Percentiles rank a stretch among this genome's conserved stretches.
These are phyloP conservation scores for Sebastes reedi DNA, from an alignment of 2,797 vertebrate species.

Conservation along the genomic window DNA sequence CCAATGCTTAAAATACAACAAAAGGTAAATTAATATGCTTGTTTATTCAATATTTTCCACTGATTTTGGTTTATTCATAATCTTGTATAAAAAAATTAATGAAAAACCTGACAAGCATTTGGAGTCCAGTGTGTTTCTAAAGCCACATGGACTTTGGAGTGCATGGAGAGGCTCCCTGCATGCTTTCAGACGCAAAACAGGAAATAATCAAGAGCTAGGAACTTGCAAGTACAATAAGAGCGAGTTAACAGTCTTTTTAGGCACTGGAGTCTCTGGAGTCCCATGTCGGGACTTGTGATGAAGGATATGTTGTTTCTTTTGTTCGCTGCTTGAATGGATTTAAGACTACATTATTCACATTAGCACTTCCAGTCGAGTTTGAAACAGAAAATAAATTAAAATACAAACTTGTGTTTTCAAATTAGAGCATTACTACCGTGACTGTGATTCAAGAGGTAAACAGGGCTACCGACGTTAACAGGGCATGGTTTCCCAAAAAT, in stretches of 20 bases:
- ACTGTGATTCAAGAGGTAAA: conserved; percentile 34
- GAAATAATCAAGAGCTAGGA: conserved; percentile 85
- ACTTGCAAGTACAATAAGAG: conserved; percentile 73
- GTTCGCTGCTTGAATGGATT: conserved; percentile 54
- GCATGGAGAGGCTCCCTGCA: conserved; percentile 70
- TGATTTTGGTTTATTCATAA: conserved; percentile 71
- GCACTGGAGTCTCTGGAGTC: conserved; percentile 70
- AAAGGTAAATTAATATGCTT: conserved; percentile 61
- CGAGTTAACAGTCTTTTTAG: conserved; percentile 67
- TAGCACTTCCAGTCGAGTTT: conserved; percentile 58
- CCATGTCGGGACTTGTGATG: conserved; percentile 27
- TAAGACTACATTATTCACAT: conserved; percentile 68
- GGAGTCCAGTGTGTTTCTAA: conserved; percentile 71
- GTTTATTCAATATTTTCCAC: conserved; percentile 70
- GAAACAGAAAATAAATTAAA: conserved; percentile 59
- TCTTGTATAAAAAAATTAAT: conserved; percentile 65
- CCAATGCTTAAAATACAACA: conserved; percentile 14
- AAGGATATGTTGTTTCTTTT: conserved; percentile 58
- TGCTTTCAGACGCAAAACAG: conserved; percentile 86
- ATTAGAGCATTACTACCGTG: conserved; percentile 18
- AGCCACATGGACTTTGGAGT: conserved; percentile 72
- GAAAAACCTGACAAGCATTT: conserved; percentile 73
- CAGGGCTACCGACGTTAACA: neutral
- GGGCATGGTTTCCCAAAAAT: conserved; percentile 8
- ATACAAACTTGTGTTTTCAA: conserved; percentile 5